Evolutionary conservation across 1,140 invertebrate genomes (phyloP).

Genomic region (Octopus sinensis): DNA sequence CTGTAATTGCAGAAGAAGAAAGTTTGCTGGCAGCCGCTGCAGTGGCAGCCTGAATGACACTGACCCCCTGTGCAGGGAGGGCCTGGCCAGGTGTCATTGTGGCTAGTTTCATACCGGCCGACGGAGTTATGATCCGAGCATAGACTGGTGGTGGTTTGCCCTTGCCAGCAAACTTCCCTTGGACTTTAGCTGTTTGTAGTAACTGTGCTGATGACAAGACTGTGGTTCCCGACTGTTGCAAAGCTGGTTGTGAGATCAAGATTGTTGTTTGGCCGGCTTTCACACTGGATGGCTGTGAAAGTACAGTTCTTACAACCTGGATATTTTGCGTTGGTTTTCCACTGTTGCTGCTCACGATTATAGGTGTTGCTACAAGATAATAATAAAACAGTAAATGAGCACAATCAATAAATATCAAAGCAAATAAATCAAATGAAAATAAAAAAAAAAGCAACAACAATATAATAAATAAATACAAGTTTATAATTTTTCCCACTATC

Average conservation of each 20-base stretch:
- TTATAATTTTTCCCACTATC: too few species aligned
- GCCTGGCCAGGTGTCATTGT: constrained; percentile 27
- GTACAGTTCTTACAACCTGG: constrained; percentile 48
- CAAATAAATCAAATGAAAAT: not conserved
- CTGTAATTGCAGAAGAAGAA: not conserved
- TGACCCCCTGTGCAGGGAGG: constrained; percentile 22
- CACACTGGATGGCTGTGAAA: constrained; percentile 41
- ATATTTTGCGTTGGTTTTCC: constrained; percentile 47
- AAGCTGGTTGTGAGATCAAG: constrained; percentile 46
- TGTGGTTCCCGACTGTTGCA: constrained; percentile 34
- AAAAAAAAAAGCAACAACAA: not conserved
- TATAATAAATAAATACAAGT: not conserved
- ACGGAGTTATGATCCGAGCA: constrained; percentile 53
- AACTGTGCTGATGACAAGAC: constrained; percentile 38
- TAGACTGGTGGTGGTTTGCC: constrained; percentile 50
- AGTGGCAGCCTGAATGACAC: constrained; percentile 35
- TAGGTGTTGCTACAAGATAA: constrained; percentile 28
- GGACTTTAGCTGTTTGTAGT: constrained; percentile 31
- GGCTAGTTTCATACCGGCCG: constrained; percentile 44
- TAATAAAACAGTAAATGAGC: not conserved
- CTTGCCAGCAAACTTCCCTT: constrained; percentile 38
- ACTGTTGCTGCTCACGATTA: constrained; percentile 42
- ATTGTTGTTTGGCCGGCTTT: constrained; percentile 49
- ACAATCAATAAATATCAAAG: not conserved
- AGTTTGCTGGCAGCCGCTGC: not conserved